Base-by-base conservation (phyloP, 92 coral and sea anemone species). In the Desmophyllum pertusum region DNA sequence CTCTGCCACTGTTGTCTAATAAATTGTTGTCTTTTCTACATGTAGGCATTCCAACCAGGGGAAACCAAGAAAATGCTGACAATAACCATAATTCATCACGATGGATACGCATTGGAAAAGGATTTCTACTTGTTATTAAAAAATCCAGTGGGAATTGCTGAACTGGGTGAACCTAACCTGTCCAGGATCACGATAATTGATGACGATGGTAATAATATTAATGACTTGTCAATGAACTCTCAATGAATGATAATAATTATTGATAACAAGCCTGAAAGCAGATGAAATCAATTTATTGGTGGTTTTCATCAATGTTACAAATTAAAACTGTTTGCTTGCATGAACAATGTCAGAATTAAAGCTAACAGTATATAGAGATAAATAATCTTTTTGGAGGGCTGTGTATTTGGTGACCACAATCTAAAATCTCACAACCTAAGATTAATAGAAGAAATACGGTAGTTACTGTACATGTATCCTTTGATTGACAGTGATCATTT, bases 161-260 rank as follows among this genome's bases (percentile, higher is more conserved):
- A 94, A 50, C 90, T 94, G 36, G 98, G 98, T 48, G 95, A 94
- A 71, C 95, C 93, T 7, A 94, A 90, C 70, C 62, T 94, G 21
- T 86, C 98, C 3, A 74, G 95, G 45, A 88, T 94, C 42, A 91
- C 95, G 2, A 91, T 94, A 40, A 94, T 94, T 27, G 98, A 94
- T 70, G 93, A 94, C 68, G 98, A 94, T 78, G 93, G 98, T 94
- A 83, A 66, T 27, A 25, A 27, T n/a, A n/a, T n/a, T n/a, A n/a
- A n/a, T n/a, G n/a, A n/a, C n/a, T n/a, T n/a, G n/a, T n/a, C n/a
- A n/a, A n/a, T 27, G 10, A 59, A n/a, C 35, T 0, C 10, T 59
- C n/a, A n/a, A n/a, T n/a, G n/a, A 10, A 25, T 59, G 9, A 59
- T 25, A 8, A 7, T 59, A 59, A 55, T 55, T n/a, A 18, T 53